Base-by-base conservation (phyloP, 2,888 invertebrate genomes). In the Exephanes ischioxanthus region DNA sequence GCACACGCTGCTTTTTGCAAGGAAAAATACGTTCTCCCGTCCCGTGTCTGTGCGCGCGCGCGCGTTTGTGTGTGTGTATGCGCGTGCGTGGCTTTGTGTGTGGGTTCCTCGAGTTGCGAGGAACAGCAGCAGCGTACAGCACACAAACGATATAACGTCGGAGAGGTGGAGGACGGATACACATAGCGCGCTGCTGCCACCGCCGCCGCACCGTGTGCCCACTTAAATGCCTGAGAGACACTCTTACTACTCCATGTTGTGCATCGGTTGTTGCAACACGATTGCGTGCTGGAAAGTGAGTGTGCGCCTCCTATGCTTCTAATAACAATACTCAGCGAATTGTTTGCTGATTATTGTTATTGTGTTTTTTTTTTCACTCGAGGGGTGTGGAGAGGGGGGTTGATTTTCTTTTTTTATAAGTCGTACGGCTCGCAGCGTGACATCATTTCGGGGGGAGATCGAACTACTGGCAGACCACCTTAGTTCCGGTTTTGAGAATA, bases 201-300 rank as follows among this genome's bases (percentile, higher is more conserved):
- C 78, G 81, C 70, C 77, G 81, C 81, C 85, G 71, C 85, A 76
- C 75, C 80, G 83, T 79, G 88, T 85, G 86, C 84, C 84, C 85
- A 89, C 90, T 91, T 91, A 91, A 92, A 92, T 92, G 93, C 91
- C 90, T 90, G 88, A 87, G 89, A 90, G 89, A 90, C 90, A 91
- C 90, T 88, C 89, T 89, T 86, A 82, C 81, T 90, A 91, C 93
- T 93, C 92, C 93, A 93, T 93, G 93, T 93, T 93, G 93, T 90
- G 90, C 92, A 89, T 91, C 88, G 90, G 89, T 86, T 86, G 78
- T 91, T 91, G 93, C 91, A 89, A 93, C 91, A 91, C 90, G 90
- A 89, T 89, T 91, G 90, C 91, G 89, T 91, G 91, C 89, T 90
- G 91, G 91, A 91, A 92, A 91, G 93, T 93, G 91, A 92, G 92